Evolutionary conservation across 2,888 invertebrate species (phyloP).

Genomic region (Ernsta delagoae): DNA sequence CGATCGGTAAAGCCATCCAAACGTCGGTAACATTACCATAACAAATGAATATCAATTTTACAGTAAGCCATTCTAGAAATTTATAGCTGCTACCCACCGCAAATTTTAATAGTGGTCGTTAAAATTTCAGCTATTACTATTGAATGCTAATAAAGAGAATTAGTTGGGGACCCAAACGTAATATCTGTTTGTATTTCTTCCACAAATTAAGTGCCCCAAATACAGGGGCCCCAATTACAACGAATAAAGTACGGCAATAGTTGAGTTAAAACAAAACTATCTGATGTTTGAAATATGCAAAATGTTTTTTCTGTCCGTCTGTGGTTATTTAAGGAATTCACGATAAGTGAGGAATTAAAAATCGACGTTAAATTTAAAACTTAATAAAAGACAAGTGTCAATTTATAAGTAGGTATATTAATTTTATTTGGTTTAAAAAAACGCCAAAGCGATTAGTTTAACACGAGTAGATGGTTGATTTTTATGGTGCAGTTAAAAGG

Average conservation of each 20-base stretch:
- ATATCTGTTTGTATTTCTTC: constrained; percentile 3
- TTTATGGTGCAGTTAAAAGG: not conserved
- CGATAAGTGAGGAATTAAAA: too few species aligned
- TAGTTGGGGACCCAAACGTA: constrained; percentile 11
- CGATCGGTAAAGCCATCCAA: constrained; percentile 11
- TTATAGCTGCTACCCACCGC: constrained; percentile 27
- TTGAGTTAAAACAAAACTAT: too few species aligned
- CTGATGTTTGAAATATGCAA: too few species aligned
- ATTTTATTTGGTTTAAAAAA: too few species aligned
- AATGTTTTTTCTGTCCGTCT: too few species aligned
- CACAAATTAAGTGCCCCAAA: too few species aligned
- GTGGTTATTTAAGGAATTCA: too few species aligned
- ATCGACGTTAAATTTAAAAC: too few species aligned
- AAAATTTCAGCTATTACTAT: constrained; percentile 29
- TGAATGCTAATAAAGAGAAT: constrained; percentile 33
- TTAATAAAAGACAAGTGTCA: too few species aligned
- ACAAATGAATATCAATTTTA: constrained; percentile 36
- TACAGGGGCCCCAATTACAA: too few species aligned
- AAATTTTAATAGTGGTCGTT: constrained; percentile 33
- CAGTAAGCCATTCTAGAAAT: constrained; percentile 35
- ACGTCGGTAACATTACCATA: constrained; percentile 30
- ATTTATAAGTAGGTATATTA: too few species aligned
- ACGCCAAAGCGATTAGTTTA: not conserved
- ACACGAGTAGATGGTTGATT: not conserved
- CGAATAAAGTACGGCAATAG: too few species aligned